Evolutionary conservation across 2,797 vertebrate species (phyloP).

Genomic region (Rhynchonycteris naso): DNA sequence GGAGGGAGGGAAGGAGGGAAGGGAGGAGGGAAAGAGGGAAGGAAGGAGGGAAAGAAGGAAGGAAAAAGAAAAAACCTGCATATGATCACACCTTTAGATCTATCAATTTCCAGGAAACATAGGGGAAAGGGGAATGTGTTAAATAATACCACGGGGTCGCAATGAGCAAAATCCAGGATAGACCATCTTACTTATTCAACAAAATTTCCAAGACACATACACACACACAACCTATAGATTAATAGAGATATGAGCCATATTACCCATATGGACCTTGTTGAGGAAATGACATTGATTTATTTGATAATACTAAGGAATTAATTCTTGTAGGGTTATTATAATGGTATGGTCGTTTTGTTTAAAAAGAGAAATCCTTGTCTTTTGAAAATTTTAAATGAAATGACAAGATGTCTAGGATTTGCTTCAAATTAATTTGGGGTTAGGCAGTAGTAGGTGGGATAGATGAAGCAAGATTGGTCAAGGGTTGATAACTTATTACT

Average conservation of each 20-base stretch:
- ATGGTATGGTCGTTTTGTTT: background rate
- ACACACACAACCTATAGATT: background rate
- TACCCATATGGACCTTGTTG: background rate
- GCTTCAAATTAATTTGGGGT: background rate
- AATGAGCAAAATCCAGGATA: background rate
- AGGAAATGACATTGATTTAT: background rate
- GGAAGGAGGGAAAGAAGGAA: background rate
- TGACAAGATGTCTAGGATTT: background rate
- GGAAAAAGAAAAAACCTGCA: background rate
- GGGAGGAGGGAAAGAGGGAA: no score
- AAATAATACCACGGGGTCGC: background rate
- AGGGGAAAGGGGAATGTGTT: background rate
- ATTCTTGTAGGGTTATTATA: background rate
- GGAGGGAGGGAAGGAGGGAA: no score
- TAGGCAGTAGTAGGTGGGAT: background rate
- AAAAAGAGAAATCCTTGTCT: background rate
- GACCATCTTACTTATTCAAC: background rate
- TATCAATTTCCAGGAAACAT: background rate
- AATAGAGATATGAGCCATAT: background rate
- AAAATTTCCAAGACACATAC: background rate
- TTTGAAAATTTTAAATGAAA: constrained; percentile 14
- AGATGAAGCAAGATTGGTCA: background rate
- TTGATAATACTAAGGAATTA: constrained; percentile 30
- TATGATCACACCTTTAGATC: background rate
- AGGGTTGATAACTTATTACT: background rate